Evolutionary conservation across 1,140 invertebrate genomes (phyloP).

Genomic region (Pogonognathellus flavescens): DNA sequence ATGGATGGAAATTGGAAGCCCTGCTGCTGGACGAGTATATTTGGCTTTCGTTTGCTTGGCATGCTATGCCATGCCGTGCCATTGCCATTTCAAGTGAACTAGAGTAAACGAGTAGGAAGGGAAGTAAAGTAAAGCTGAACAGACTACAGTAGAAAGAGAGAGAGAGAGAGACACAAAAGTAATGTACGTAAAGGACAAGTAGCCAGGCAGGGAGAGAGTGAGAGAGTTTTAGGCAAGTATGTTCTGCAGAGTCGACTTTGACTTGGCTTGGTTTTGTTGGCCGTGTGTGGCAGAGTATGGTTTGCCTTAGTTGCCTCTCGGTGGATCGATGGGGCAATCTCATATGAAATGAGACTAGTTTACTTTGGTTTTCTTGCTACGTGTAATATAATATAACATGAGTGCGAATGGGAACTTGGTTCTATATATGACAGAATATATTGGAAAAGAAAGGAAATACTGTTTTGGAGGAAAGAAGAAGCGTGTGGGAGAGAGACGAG

Average conservation of each 20-base stretch:
- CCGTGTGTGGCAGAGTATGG: not conserved
- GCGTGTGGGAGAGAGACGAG: not conserved
- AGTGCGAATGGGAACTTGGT: not conserved
- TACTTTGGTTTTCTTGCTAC: not conserved
- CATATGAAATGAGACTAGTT: slow-evolving; percentile 30
- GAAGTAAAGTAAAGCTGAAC: slow-evolving; percentile 35
- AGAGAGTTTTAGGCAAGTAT: slow-evolving; percentile 17
- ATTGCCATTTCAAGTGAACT: slow-evolving; percentile 42
- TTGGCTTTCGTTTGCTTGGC: slow-evolving; percentile 40
- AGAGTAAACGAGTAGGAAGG: slow-evolving; percentile 40
- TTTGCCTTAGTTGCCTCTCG: not conserved
- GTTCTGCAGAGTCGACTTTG: not conserved
- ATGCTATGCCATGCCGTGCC: slow-evolving; percentile 29
- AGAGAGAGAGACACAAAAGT: slow-evolving; percentile 15
- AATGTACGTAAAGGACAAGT: slow-evolving; percentile 41
- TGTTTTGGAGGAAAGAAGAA: not conserved
- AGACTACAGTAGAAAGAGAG: slow-evolving; percentile 9
- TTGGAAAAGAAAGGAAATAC: slow-evolving; percentile 27
- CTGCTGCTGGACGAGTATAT: slow-evolving; percentile 42
- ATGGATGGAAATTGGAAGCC: slow-evolving; percentile 54
- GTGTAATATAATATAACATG: slow-evolving; percentile 10
- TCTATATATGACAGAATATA: not conserved
- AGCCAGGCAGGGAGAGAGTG: slow-evolving; percentile 2
- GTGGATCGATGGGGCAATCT: slow-evolving; percentile 39
- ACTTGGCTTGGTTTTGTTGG: not conserved